A percentile compares a stretch with the other conserved stretches of the same genome.
Conservation (phyloP, 2,888 invertebrate species). For the Lasioglossum leucozonium region DNA sequence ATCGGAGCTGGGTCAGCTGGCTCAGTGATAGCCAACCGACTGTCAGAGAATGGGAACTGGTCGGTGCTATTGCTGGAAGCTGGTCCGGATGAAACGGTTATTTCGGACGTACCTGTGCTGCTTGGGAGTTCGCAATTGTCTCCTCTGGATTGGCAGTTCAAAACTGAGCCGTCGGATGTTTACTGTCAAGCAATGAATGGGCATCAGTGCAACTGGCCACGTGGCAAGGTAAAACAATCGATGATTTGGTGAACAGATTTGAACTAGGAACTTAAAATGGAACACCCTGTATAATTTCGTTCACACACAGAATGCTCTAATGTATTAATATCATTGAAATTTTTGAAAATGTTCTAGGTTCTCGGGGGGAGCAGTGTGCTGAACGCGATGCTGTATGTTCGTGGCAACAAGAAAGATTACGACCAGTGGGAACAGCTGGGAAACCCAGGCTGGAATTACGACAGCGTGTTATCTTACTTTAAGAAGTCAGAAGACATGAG, state of each 20-base stretch:
- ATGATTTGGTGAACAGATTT: too few relatives aligned
- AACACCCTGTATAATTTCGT: too few relatives aligned
- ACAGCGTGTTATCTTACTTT: constrained; percentile 91
- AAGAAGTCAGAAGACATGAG: constrained; percentile 92
- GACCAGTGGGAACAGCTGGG: constrained; percentile 93
- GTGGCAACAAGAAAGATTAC: constrained; percentile 94
- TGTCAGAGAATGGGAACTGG: constrained; percentile 91
- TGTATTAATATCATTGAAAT: too few relatives aligned
- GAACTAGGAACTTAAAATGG: too few relatives aligned
- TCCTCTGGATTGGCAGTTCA: constrained; percentile 90
- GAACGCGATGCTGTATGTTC: constrained; percentile 95
- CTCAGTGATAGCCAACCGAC: constrained; percentile 90
- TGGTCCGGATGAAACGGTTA: constrained; percentile 90
- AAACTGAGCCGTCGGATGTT: constrained; percentile 89
- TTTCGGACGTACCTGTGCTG: constrained; percentile 90
- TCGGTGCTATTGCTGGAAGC: constrained; percentile 92
- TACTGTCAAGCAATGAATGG: constrained; percentile 87
- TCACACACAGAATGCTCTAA: too few relatives aligned
- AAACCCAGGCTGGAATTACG: constrained; percentile 92
- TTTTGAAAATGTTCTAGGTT: constrained; percentile 36
- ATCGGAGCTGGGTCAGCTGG: constrained; percentile 94
- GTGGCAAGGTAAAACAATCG: constrained; percentile 83
- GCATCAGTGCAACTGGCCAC: constrained; percentile 83
- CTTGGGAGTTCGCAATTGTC: constrained; percentile 90
- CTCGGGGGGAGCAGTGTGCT: constrained; percentile 91